Evolutionary conservation across 2,888 invertebrate species (phyloP), one percentile per base, ranked within the genome.

Genomic region (Caenorhabditis zanzibari): DNA sequence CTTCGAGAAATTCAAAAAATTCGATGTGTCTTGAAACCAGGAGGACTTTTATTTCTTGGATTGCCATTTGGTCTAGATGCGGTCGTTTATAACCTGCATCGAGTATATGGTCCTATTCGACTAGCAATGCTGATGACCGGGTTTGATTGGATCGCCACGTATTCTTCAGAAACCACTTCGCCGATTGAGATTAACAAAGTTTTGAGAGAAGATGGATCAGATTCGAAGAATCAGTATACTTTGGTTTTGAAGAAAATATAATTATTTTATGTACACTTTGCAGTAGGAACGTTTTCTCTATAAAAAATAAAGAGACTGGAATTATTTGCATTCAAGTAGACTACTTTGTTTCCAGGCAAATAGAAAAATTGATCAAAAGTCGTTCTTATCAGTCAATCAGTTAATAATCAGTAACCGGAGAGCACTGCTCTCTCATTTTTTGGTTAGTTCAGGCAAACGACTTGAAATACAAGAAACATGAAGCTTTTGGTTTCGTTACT

Each of bases 1-100:
- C 47, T 85, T 6, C 38, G 82, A 56, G 85, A 85, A 63, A 68
- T 82, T 28, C 54, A 35, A 10, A 85, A 85, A 63, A 73, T 81
- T 24, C 32, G 44, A 22, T 85, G 85, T 35, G 26, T 69, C 14
- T 38, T 85, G 32, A 85, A 85, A 52, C 47, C 28, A n/a, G 74
- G 73, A 35, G 83, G 82, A 9, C 24, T 75, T 1, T 54, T 85
- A 7, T 85, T 82, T 71, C 56, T 85, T 16, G 85, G 85, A 1
- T 16, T 63, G 6, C 77, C 71, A 14, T n/a, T 28, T 19, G 77
- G 77, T 22, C 26, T 14, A 2, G 77, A 79, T 32, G 54, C 44
- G 10, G 6, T 79, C 22, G 14, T 54, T 7, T 79, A 59, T 56
- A 71, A 79, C 49, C 9, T 32, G 14, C 77, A 71, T 41, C 69